These are phyloP conservation scores for Pteruthius melanotis DNA, from an alignment of 2,113 vertebrate genomes.

Conservation along the genomic window DNA sequence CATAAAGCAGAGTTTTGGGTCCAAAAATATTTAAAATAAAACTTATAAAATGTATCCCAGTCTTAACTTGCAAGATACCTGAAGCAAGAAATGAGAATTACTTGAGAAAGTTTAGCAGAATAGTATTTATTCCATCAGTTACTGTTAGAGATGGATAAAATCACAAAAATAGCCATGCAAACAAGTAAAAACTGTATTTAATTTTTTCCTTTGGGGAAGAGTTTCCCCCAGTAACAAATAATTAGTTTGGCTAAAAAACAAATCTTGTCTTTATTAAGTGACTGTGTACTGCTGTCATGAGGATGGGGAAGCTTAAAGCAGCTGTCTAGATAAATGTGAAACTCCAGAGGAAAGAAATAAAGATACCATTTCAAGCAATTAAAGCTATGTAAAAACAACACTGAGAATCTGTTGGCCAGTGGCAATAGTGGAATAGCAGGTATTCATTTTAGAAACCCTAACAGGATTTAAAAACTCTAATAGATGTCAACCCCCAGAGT, in stretches of 20 bases:
- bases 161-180: neutral
- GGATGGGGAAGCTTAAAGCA: neutral
- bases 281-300: neutral
- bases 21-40: neutral
- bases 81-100: neutral
- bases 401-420: neutral
- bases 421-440: neutral
- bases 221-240: neutral
- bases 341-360: neutral
- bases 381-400: neutral
- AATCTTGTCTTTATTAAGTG: neutral
- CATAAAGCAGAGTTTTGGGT: accelerated
- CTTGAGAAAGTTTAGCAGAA: neutral
- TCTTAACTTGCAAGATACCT: neutral
- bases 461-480: neutral
- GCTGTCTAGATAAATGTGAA: neutral
- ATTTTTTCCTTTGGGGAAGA: neutral
- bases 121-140: neutral
- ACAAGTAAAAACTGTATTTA: neutral
- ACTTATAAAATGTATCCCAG: neutral
- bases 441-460: neutral
- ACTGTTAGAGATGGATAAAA: neutral
- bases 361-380: neutral
- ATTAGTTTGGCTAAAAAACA: neutral
- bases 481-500: neutral